Evolutionary conservation across 2,113 vertebrate species (phyloP).

Genomic region (Syngnathus typhle): DNA sequence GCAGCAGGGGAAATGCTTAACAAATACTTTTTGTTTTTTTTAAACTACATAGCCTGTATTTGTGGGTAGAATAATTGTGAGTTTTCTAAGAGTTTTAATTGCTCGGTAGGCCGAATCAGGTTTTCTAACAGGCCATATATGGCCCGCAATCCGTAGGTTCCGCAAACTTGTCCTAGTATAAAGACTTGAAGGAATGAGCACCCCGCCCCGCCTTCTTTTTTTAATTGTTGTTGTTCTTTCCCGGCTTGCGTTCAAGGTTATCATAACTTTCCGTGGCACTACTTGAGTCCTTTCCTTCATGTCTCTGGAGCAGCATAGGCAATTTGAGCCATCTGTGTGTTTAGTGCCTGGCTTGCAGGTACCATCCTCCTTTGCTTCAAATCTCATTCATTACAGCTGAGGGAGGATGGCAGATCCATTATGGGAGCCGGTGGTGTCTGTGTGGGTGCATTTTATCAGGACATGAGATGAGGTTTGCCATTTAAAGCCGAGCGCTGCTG

Average conservation of each 20-base stretch:
- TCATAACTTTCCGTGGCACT: constrained; percentile 63
- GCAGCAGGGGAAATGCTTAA: background rate
- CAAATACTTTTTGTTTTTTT: background rate
- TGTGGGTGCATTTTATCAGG: constrained; percentile 65
- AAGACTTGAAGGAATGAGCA: background rate
- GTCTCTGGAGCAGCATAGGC: constrained; percentile 59
- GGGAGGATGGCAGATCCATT: constrained; percentile 66
- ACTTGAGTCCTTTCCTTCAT: constrained; percentile 49
- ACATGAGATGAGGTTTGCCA: constrained; percentile 57
- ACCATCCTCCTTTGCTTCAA: constrained; percentile 69
- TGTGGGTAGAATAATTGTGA: background rate
- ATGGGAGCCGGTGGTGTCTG: constrained; percentile 58
- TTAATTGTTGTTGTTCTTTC: constrained; percentile 35
- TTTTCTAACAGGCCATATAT: background rate
- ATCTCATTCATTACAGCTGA: constrained; percentile 71
- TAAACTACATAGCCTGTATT: background rate
- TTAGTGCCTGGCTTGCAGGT: constrained; percentile 69
- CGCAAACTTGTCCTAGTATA: background rate
- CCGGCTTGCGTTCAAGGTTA: constrained; percentile 59
- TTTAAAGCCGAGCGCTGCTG: constrained; percentile 45
- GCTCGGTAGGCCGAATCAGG: background rate
- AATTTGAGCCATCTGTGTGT: constrained; percentile 70
- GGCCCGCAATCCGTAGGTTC: background rate
- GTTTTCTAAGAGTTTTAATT: background rate
- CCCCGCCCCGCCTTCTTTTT: constrained; percentile 17